Percentiles rank a stretch among this genome's conserved stretches.
phyloP scores from a whole-genome alignment of 2,113 vertebrate genomes.

The Carassius gibelio region DNA sequence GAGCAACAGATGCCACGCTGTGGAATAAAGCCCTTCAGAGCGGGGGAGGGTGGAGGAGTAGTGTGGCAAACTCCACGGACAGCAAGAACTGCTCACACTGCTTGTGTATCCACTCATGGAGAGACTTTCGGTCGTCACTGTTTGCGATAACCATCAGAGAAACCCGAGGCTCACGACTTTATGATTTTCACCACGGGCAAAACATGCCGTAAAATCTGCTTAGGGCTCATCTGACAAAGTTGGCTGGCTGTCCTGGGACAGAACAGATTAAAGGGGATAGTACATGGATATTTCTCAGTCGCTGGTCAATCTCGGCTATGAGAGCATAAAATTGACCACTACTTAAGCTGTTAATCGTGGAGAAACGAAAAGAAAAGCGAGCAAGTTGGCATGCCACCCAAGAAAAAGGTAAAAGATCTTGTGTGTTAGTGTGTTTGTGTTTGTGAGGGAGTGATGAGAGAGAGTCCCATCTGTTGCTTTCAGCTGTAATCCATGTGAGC shows the following conservation, averaged over 20 bases:
- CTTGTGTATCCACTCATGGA: conserved; percentile 21
- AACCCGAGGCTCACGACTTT: neutral
- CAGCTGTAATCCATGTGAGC: conserved; percentile 72
- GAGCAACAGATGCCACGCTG: conserved; percentile 72
- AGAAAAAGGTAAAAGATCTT: conserved; percentile 75
- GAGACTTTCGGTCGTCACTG: neutral
- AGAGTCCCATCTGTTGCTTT: conserved; percentile 75
- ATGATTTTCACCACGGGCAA: neutral
- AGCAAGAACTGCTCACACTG: conserved; percentile 20
- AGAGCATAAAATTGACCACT: conserved; percentile 15
- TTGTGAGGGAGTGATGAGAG: conserved; percentile 32
- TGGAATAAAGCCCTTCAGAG: conserved; percentile 75
- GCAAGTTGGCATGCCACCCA: conserved; percentile 73
- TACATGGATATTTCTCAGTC: conserved; percentile 43
- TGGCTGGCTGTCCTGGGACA: conserved; percentile 28
- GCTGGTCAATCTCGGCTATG: conserved; percentile 7
- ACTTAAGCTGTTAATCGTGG: conserved; percentile 49
- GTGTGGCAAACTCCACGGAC: conserved; percentile 32
- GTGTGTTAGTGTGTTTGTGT: conserved; percentile 29
- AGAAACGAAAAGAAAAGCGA: conserved; percentile 44
- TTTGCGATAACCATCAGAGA: neutral
- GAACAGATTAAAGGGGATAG: conserved; percentile 44
- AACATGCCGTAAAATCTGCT: conserved; percentile 10
- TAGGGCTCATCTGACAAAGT: conserved; percentile 33
- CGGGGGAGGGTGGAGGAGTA: conserved; percentile 45